Conservation (phyloP, 2,888 invertebrate species). For the Tuta absoluta region DNA sequence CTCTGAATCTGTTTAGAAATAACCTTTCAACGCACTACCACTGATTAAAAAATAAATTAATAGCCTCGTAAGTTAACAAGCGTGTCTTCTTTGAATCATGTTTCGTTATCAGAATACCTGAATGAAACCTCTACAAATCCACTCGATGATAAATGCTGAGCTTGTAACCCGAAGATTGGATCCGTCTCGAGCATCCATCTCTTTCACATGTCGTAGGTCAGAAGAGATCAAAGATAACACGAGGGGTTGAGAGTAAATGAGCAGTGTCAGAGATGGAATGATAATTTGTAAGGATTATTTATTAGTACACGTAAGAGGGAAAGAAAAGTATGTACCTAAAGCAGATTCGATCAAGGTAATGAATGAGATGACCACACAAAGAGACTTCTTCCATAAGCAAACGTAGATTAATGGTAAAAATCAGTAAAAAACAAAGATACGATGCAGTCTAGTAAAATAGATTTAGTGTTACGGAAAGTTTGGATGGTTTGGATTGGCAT, state of each 20-base stretch:
- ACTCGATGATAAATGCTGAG: slow-evolving; percentile 15
- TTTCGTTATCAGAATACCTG: not conserved
- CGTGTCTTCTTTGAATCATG: not conserved
- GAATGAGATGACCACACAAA: not conserved
- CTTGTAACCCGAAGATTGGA: slow-evolving; percentile 19
- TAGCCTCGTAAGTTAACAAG: not conserved
- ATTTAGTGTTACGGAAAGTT: no score
- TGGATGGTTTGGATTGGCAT: no score
- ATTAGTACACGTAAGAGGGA: not conserved
- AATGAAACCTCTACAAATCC: slow-evolving; percentile 8
- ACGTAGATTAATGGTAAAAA: no score
- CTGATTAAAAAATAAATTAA: not conserved
- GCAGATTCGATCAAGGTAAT: slow-evolving; percentile 1
- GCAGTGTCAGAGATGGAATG: slow-evolving; percentile 17
- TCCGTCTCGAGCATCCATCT: slow-evolving; percentile 21
- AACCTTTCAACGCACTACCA: no score
- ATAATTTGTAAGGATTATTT: slow-evolving; percentile 14
- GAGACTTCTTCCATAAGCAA: no score
- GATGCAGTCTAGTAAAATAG: no score
- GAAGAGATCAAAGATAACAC: slow-evolving; percentile 24
- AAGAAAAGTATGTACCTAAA: not conserved
- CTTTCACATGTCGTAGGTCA: slow-evolving; percentile 28
- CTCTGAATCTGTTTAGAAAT: no score
- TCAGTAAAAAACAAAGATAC: no score
- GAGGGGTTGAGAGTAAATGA: slow-evolving; percentile 17